phyloP scores from a whole-genome alignment of 2,888 invertebrate species.

The Xestia sexstrigata region DNA sequence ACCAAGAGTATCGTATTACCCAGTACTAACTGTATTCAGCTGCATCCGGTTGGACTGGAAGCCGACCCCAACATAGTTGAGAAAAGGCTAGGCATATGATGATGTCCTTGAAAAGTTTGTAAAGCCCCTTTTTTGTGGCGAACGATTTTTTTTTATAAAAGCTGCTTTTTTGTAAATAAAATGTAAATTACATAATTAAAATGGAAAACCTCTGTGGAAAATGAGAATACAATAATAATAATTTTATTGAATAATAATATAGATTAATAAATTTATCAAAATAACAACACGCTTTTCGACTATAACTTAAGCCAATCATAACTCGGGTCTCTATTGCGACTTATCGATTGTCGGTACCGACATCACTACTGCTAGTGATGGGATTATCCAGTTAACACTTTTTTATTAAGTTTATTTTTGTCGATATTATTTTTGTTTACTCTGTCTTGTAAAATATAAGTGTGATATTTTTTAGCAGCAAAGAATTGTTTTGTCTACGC shows the following conservation, averaged over 20 bases:
- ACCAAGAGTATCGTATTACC: no score
- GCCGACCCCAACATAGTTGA: no score
- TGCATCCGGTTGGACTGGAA: no score
- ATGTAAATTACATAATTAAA: no score
- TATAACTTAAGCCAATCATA: conserved; percentile 34
- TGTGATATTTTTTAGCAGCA: neutral
- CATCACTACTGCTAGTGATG: conserved; percentile 59
- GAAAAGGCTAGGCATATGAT: no score
- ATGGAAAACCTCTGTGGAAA: neutral
- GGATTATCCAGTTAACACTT: conserved; percentile 57
- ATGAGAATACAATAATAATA: neutral
- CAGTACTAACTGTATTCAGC: no score
- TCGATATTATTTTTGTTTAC: conserved; percentile 33
- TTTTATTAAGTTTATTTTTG: conserved; percentile 52
- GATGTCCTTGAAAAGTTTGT: no score
- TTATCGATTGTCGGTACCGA: conserved; percentile 62
- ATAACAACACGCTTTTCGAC: neutral
- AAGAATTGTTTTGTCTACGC: neutral
- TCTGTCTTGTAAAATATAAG: neutral
- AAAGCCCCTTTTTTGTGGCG: no score
- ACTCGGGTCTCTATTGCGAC: conserved; percentile 46
- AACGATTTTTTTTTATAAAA: neutral
- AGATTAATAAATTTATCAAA: neutral
- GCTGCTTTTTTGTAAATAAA: neutral
- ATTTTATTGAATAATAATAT: neutral